Conservation (phyloP, 2,113 vertebrate genomes). For the Melanostigma gelatinosum region DNA sequence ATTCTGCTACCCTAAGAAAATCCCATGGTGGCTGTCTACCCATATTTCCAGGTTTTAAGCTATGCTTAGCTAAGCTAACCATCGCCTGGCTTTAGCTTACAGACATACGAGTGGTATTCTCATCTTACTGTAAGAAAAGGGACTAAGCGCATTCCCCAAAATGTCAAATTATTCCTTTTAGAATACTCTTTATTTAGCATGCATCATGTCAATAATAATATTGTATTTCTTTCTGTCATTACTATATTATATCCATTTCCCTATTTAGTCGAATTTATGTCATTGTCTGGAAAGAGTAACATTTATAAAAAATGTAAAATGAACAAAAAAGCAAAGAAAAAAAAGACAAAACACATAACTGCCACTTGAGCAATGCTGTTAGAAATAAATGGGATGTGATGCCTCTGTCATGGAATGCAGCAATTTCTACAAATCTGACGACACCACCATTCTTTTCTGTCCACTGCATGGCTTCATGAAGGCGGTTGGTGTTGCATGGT, state of each 20-base stretch:
- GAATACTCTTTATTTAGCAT: conserved; percentile 63
- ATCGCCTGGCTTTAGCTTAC: not conserved
- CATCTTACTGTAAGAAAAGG: not conserved
- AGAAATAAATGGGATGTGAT: conserved; percentile 68
- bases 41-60: not conserved
- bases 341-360: conserved; percentile 32
- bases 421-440: conserved; percentile 13
- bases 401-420: conserved; percentile 38
- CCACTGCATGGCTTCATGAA: conserved; percentile 51
- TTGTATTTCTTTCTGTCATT: conserved; percentile 58
- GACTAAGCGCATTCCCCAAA: conserved; percentile 7
- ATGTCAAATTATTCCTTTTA: conserved; percentile 7
- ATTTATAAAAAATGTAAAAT: conserved; percentile 56
- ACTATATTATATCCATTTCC: conserved; percentile 58
- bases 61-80: not conserved
- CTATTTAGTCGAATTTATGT: conserved; percentile 53
- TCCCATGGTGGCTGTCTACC: not conserved
- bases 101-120: not conserved
- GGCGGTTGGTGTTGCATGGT: conserved; percentile 27
- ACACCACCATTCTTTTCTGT: conserved; percentile 5
- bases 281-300: conserved; percentile 65
- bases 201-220: conserved; percentile 63
- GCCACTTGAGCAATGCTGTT: conserved; percentile 65
- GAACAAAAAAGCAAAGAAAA: conserved; percentile 33
- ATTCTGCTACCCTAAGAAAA: not conserved